Base-by-base conservation (phyloP, 92 coral and sea anemone genomes). In the Metridium senile region DNA sequence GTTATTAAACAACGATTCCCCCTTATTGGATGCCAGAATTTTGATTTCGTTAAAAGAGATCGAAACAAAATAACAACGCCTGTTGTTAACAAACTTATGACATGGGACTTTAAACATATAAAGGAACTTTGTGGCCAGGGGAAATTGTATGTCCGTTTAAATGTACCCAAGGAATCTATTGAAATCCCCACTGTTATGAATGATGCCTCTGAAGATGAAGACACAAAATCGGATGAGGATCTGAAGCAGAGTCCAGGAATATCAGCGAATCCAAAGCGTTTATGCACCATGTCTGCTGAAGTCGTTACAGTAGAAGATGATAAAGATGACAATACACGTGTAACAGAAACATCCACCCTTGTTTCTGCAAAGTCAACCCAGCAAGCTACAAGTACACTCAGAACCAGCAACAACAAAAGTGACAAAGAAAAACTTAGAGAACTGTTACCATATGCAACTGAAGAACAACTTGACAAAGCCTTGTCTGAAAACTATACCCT, bases 21-120 rank as follows among this genome's bases (percentile, higher is more conserved):
- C 19, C 72, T 78, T 20, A 65, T 84, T 34, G 72, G 70, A 72
- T 46, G 79, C 7, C 47, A 67, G 20, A 79, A 84, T 74, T 78
- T 87, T 79, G 89, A 88, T 67, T 88, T 84, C 83, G 84, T 84
- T 21, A 88, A 88, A 80, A 85, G 89, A 56, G 88, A 87, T 73
- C 81, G 88, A 72, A 87, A 83, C 79, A 83, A 78, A 22, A 78
- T 83, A 62, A 71, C 87, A 35, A 87, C 93, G 57, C 93, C 84
- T 3, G 84, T 85, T 17, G 87, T 89, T 7, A 81, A 72, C 59
- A 81, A 89, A 27, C 67, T 81, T 32, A 62, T 85, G 54, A 57
- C 74, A 57, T 89, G 89, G 86, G 81, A 88, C 58, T 74, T 74
- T 61, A 88, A 84, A 66, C 86, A 88, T 46, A 46, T 88, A 0